Base-by-base conservation (phyloP, 2,888 invertebrate species). In the Meiosimyza platycephala region DNA sequence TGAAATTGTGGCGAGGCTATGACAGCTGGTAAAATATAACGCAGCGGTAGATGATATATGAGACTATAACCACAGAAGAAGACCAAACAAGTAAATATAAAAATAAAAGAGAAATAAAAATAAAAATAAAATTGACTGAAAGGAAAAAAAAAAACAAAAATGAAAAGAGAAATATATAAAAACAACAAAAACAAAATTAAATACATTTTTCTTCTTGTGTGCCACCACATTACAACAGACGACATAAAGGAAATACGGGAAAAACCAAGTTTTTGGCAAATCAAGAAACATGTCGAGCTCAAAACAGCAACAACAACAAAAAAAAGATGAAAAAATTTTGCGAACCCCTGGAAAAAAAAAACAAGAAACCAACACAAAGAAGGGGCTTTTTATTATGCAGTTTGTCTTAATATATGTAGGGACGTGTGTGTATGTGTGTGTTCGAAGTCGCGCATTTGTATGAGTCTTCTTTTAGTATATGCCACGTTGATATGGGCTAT, bases 21-120 rank as follows among this genome's bases (percentile, higher is more conserved):
- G 73, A 73, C 73, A 73, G 73, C 73, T 59, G 57, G 73, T 73
- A 70, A 73, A 72, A 73, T 70, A 73, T 66, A 70, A 70, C 73
- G 51, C 73, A 70, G 73, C 73, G 73, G 70, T 65, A 70, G 70
- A 70, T 73, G 70, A 73, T 65, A 73, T 70, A 73, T 73, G 73
- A 57, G 69, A 51, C 69, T 69, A 69, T 69, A 68, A 65, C 73
- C 73, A 60, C 73, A 70, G 64, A 68, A 70, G 64, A 68, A 59
- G 72, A 57, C 72, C 67, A 54, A 54, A 47, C 50, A 54, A 62
- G 54, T 9, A 40, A n/a, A 28, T 28, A 28, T 28, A 28, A 22
- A 50, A 28, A n/a, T 18, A 40, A 40, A 60, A 33, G 18, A 7
- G 18, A 12, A 16, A 69, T n/a, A 60, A 11, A 18, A 50, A 57